These are phyloP conservation scores for Danio kyathit DNA, from an alignment of 2,797 vertebrate species.

Conservation along the genomic window DNA sequence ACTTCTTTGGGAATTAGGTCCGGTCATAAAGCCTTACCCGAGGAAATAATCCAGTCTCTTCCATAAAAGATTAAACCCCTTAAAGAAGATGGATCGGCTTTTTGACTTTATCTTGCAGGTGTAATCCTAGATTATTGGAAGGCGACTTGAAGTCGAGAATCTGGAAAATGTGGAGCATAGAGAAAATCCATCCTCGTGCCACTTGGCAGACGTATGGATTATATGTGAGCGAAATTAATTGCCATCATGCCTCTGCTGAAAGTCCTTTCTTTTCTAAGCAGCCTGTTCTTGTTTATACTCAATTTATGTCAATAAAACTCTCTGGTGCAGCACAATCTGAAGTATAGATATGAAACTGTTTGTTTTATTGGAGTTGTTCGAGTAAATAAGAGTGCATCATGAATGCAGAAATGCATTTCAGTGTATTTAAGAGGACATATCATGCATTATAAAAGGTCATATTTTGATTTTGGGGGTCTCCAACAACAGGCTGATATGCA, in stretches of 20 bases:
- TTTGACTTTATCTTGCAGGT: conserved; percentile 73
- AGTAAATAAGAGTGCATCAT: not conserved
- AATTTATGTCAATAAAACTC: not conserved
- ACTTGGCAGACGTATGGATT: conserved; percentile 47
- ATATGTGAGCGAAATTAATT: conserved; percentile 2
- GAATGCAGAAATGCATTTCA: not conserved
- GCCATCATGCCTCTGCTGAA: not conserved
- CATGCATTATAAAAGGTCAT: too few relatives aligned
- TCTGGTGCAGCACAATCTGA: not conserved
- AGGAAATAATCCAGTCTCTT: conserved; percentile 85
- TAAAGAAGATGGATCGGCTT: conserved; percentile 82
- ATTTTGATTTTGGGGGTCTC: too few relatives aligned
- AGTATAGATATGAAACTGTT: not conserved
- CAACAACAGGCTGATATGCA: too few relatives aligned
- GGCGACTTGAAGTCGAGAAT: conserved; percentile 72
- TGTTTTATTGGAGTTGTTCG: not conserved
- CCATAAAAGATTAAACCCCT: conserved; percentile 83
- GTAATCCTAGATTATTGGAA: conserved; percentile 82
- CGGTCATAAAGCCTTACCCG: conserved; percentile 79
- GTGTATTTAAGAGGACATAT: too few relatives aligned
- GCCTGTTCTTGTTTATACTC: not conserved
- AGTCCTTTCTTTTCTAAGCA: not conserved
- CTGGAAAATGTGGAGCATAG: conserved; percentile 74
- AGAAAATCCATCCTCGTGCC: conserved; percentile 51
- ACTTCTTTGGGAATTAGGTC: conserved; percentile 76